A percentile compares a stretch with the other conserved stretches of the same genome.
Evolutionary conservation across 1,140 invertebrate genomes (phyloP).

Genomic region (Lordiphosa collinella): DNA sequence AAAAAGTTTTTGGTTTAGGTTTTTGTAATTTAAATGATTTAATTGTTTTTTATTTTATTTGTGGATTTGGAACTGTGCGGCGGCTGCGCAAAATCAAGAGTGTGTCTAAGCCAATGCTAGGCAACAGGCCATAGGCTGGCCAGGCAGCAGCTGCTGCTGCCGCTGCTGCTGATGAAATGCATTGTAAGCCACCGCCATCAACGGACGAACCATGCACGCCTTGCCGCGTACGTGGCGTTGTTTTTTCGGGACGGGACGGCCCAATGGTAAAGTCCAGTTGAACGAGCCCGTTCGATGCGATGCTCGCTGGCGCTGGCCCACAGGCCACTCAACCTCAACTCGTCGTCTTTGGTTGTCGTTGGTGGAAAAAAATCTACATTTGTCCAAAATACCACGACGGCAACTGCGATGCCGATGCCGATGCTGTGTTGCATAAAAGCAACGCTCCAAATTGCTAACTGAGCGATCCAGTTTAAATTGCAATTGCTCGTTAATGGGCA

Average conservation of each 20-base stretch:
- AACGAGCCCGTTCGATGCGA: constrained; percentile 25
- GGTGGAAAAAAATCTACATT: constrained; percentile 65
- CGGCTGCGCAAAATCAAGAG: constrained; percentile 65
- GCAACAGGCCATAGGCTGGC: constrained; percentile 33
- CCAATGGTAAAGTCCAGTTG: constrained; percentile 17
- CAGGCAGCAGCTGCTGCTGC: constrained; percentile 35
- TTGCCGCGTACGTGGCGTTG: constrained; percentile 69
- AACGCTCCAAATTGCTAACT: constrained; percentile 77
- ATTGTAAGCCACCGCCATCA: constrained; percentile 58
- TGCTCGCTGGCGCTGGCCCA: constrained; percentile 42
- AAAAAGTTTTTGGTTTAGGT: no score
- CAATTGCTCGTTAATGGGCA: constrained; percentile 79
- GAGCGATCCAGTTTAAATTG: constrained; percentile 80
- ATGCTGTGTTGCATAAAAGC: constrained; percentile 69
- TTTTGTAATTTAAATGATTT: no score
- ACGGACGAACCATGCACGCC: constrained; percentile 36
- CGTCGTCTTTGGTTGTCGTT: constrained; percentile 10
- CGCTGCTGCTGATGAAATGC: constrained; percentile 65
- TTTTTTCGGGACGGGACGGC: constrained; percentile 35
- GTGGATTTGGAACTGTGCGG: no score
- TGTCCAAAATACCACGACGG: constrained; percentile 70
- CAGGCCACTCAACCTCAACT: constrained; percentile 70
- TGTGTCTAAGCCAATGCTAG: constrained; percentile 59
- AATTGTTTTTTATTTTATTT: no score
- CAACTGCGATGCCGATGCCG: constrained; percentile 35